Conservation (phyloP, 2,797 vertebrate genomes). For the Fundulus diaphanus region DNA sequence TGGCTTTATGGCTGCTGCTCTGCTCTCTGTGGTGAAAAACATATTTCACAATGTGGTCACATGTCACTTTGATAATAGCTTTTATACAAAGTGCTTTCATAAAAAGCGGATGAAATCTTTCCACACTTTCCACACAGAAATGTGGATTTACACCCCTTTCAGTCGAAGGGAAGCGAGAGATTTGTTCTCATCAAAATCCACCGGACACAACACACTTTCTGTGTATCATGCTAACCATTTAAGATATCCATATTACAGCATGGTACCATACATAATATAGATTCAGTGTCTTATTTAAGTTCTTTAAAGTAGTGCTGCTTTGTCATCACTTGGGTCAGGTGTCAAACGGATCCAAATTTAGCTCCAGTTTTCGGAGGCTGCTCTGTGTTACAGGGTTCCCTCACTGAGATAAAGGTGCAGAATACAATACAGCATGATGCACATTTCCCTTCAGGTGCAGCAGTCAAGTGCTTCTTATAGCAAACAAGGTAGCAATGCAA, state of each 20-base stretch:
- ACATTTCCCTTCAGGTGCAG: not conserved
- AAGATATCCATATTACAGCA: not conserved
- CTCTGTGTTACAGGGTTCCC: not conserved
- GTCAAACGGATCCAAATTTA: conserved; percentile 4
- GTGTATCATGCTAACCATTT: not conserved
- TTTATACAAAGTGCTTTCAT: conserved; percentile 9
- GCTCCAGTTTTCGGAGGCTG: not conserved
- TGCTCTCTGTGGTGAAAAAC: conserved; percentile 14
- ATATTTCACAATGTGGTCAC: conserved; percentile 1
- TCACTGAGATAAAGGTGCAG: not conserved
- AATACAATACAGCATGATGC: not conserved
- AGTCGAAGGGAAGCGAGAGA: not conserved
- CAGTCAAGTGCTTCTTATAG: not conserved
- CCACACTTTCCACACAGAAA: not conserved
- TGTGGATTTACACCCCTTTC: not conserved
- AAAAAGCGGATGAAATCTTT: conserved; percentile 14
- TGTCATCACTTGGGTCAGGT: not conserved
- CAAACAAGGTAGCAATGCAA: not conserved
- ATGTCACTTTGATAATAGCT: conserved; percentile 18
- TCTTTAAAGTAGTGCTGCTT: conserved; percentile 2
- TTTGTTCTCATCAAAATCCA: conserved; percentile 4
- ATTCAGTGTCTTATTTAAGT: not conserved
- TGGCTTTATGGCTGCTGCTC: conserved; percentile 2
- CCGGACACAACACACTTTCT: not conserved
- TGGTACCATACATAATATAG: not conserved